Percentiles rank a stretch among this genome's conserved stretches.
Evolutionary conservation across 2,113 vertebrate species (phyloP).

Genomic region (Hippolais icterina): DNA sequence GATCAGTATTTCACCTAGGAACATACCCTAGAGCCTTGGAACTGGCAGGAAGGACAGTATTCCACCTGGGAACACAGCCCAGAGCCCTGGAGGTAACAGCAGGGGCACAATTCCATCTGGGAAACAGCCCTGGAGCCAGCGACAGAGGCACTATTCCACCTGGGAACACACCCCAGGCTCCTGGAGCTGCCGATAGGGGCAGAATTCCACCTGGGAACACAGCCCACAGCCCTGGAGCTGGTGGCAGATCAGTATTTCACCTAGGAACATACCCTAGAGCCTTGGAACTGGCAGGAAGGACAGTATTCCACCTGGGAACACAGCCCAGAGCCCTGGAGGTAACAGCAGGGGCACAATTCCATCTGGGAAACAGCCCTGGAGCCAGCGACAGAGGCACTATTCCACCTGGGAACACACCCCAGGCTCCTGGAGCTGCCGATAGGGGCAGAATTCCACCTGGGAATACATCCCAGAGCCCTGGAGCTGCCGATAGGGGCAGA

Average conservation of each 20-base stretch:
- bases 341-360: neutral
- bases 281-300: too few species aligned
- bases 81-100: too few species aligned
- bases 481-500: fast-evolving
- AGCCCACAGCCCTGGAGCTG: fast-evolving
- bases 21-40: neutral
- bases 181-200: neutral
- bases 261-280: neutral
- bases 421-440: too few species aligned
- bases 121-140: too few species aligned
- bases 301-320: neutral
- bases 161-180: neutral
- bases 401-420: too few species aligned
- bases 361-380: neutral
- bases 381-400: too few species aligned
- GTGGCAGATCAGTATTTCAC: neutral
- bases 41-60: fast-evolving
- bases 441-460: too few species aligned
- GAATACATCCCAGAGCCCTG: fast-evolving
- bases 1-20: fast-evolving
- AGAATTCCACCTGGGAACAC: conserved; percentile 45
- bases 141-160: conserved; percentile 80
- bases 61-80: neutral
- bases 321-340: neutral
- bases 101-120: too few species aligned